Percentiles rank a stretch among this genome's conserved stretches.
phyloP scores from a whole-genome alignment of 2,888 invertebrate species.

The Macroteleia sp. region DNA sequence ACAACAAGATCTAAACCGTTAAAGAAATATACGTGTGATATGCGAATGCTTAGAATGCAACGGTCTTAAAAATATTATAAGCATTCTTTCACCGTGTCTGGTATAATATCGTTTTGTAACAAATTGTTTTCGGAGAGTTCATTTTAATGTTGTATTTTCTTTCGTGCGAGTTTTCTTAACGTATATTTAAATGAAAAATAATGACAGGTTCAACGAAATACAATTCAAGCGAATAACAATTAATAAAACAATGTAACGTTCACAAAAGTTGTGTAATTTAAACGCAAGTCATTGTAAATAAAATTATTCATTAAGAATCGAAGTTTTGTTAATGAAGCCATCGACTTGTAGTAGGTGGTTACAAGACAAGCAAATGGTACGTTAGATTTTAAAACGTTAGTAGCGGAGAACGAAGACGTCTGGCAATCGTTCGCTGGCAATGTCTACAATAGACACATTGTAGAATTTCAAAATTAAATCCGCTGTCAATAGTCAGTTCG shows the following conservation, averaged over 20 bases:
- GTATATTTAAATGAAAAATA: too few relatives aligned
- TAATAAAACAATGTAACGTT: slow-evolving; percentile 13
- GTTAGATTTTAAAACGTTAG: slow-evolving; percentile 34
- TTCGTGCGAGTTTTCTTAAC: too few relatives aligned
- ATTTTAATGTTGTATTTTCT: too few relatives aligned
- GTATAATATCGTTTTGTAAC: too few relatives aligned
- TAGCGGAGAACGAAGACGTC: slow-evolving; percentile 24
- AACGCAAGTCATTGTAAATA: not conserved
- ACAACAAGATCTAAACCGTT: too few relatives aligned
- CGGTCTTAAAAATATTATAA: too few relatives aligned
- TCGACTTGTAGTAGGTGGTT: slow-evolving; percentile 5
- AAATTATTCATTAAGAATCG: slow-evolving; percentile 5
- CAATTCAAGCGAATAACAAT: not conserved
- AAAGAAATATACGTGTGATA: too few relatives aligned
- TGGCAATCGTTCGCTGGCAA: slow-evolving; percentile 26
- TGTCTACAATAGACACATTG: too few relatives aligned
- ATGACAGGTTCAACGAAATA: slow-evolving; percentile 16
- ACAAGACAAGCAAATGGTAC: slow-evolving; percentile 6
- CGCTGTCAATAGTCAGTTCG: slow-evolving; percentile 41
- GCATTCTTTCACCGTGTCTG: too few relatives aligned
- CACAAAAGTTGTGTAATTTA: not conserved
- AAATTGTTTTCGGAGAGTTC: too few relatives aligned
- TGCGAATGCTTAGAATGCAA: too few relatives aligned
- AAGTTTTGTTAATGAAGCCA: slow-evolving; percentile 5
- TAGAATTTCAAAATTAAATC: slow-evolving; percentile 71